A percentile compares a stretch with the other conserved stretches of the same genome.
These are phyloP conservation scores for Heliconius ismenius DNA, from an alignment of 2,888 invertebrate species.

Conservation along the genomic window DNA sequence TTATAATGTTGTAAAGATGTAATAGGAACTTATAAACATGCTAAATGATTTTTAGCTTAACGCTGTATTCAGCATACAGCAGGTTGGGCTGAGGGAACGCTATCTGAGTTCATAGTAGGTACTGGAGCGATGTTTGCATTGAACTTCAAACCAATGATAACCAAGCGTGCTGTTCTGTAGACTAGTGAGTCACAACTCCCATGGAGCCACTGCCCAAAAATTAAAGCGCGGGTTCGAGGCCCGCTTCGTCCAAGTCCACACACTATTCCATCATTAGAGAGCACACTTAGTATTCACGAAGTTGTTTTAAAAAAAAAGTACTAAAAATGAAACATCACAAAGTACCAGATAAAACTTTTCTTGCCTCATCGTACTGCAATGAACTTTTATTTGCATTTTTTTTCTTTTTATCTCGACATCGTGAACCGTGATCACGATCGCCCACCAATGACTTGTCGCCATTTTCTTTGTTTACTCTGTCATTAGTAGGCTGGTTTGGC, in stretches of 20 bases:
- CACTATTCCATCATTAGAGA: not conserved
- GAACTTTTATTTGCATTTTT: not conserved
- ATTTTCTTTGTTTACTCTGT: constrained; percentile 21
- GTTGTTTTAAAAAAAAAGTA: not conserved
- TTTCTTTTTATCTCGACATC: not conserved
- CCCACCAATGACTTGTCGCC: constrained; percentile 23
- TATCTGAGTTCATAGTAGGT: too few species aligned
- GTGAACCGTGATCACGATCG: constrained; percentile 30
- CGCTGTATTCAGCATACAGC: too few species aligned
- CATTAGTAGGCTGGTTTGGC: constrained; percentile 6
- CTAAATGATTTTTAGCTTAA: too few species aligned
- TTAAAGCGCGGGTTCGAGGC: not conserved
- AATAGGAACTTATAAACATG: too few species aligned
- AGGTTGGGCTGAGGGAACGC: too few species aligned
- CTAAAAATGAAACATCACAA: constrained; percentile 17
- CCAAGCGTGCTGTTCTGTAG: not conserved
- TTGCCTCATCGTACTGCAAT: not conserved
- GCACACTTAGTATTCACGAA: not conserved
- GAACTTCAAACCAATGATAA: not conserved
- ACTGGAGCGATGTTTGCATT: not conserved
- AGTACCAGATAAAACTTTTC: constrained; percentile 17
- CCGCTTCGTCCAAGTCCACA: not conserved
- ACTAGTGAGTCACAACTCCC: constrained; percentile 5
- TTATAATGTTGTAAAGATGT: too few species aligned
- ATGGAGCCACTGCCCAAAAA: not conserved